These are phyloP conservation scores for Mimas tiliae DNA, from an alignment of 2,888 invertebrate species.

Conservation along the genomic window DNA sequence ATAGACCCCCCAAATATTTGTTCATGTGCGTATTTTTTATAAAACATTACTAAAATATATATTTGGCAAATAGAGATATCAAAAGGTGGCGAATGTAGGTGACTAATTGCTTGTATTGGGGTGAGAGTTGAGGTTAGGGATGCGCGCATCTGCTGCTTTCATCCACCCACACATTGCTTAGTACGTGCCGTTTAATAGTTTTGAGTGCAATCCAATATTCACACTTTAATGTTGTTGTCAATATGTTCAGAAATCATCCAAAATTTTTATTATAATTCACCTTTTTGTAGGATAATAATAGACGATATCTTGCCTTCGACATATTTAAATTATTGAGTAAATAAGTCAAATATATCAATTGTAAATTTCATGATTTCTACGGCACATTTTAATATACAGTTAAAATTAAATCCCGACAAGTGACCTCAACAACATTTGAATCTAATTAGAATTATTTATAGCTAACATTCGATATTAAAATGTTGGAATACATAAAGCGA, in stretches of 20 bases:
- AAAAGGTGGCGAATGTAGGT: conserved; percentile 46
- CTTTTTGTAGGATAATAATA: background rate
- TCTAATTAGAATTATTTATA: conserved; percentile 44
- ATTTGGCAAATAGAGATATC: conserved; percentile 22
- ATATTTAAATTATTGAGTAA: background rate
- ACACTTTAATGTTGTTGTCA: conserved; percentile 55
- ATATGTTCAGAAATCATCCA: background rate
- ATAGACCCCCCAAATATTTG: conserved; percentile 76
- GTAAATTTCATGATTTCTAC: background rate
- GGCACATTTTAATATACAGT: background rate
- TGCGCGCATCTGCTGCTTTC: conserved; percentile 78
- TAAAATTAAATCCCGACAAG: background rate
- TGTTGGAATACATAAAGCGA: conserved; percentile 43
- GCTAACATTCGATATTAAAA: conserved; percentile 48
- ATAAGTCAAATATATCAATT: background rate
- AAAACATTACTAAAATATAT: conserved; percentile 2
- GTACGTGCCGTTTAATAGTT: conserved; percentile 73
- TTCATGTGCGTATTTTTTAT: conserved; percentile 26
- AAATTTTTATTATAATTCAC: background rate
- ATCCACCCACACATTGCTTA: conserved; percentile 72
- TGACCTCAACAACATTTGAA: conserved; percentile 19
- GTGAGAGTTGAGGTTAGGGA: conserved; percentile 69
- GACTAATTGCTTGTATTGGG: conserved; percentile 68
- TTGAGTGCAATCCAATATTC: conserved; percentile 81
- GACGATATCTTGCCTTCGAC: background rate